Evolutionary conservation across 2,888 invertebrate genomes (phyloP).

Genomic region (Drosophila quinaria): DNA sequence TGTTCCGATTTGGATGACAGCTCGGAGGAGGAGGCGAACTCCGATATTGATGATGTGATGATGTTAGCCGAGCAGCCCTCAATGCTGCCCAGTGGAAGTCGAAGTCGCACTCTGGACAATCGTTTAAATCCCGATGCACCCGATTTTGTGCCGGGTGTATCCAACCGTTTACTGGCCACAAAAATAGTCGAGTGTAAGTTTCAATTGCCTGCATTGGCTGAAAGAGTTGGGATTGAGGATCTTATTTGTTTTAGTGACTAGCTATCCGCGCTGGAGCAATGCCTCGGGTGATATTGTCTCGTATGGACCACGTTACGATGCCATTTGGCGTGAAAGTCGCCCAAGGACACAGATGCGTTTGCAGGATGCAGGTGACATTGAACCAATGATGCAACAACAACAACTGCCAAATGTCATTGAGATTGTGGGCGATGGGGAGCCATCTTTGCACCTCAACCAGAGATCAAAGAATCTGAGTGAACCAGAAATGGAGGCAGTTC

Average conservation of each 20-base stretch:
- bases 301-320: conserved; percentile 58
- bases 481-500: background rate
- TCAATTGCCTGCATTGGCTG: background rate
- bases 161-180: conserved; percentile 28
- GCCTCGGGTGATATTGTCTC: conserved; percentile 35
- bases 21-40: background rate
- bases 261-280: conserved; percentile 54
- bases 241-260: conserved; percentile 42
- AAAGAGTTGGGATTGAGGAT: background rate
- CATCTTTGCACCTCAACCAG: conserved; percentile 17
- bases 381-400: background rate
- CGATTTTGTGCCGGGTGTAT: conserved; percentile 61
- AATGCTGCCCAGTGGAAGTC: conserved; percentile 21
- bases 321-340: conserved; percentile 61
- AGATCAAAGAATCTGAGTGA: conserved; percentile 9
- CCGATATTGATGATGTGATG: background rate
- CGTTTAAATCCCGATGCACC: conserved; percentile 70
- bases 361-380: background rate
- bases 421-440: conserved; percentile 29
- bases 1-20: conserved; percentile 17
- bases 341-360: conserved; percentile 13
- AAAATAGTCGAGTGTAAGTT: conserved; percentile 47
- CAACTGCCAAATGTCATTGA: conserved; percentile 15
- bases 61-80: background rate
- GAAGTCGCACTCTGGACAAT: conserved; percentile 39